Evolutionary conservation across 2,888 invertebrate species (phyloP), one percentile per base, ranked within the genome.

Genomic region (Ochropleura plecta): DNA sequence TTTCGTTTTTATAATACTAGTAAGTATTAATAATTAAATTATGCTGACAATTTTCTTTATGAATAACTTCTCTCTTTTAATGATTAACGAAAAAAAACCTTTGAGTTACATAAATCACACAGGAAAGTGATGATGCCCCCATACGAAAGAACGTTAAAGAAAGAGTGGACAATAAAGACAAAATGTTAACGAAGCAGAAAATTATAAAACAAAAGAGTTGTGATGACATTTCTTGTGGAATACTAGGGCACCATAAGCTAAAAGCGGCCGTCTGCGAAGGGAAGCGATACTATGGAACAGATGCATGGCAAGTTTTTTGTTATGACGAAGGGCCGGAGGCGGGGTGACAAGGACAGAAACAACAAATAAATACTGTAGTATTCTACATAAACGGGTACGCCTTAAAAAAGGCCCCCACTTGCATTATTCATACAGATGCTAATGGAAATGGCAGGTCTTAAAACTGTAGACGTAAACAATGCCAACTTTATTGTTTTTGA

Each of bases 371-470:
- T 83, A 82, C 81, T 81, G 83, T 84, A 83, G 83, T 83, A 83
- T 83, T 83, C 81, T 79, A 83, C 76, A 80, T 85, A 83, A 89
- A 87, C 81, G 79, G 83, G 62, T 70, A 73, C 83, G 84, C 84
- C 81, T 77, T 86, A 81, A 82, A 91, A 91, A 88, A 87, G 88
- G 87, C 80, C 76, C 80, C 81, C 75, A 82, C 84, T 90, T 92
- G 89, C 92, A 92, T 93, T 92, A 93, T 93, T 93, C 91, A 93
- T 93, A 88, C 85, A 82, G 84, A 90, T 89, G 89, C 90, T 92
- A 92, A 93, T 92, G 90, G 89, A 90, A 91, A 91, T 89, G 90
- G 89, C 87, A 88, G 89, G 87, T 89, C 88, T 89, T 91, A 89
- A 89, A 91, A 88, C 88, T 89, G 90, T 89, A 88, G 86, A 90